These are phyloP conservation scores for Orycteropus afer DNA, from an alignment of 2,113 vertebrate genomes.

Conservation along the genomic window DNA sequence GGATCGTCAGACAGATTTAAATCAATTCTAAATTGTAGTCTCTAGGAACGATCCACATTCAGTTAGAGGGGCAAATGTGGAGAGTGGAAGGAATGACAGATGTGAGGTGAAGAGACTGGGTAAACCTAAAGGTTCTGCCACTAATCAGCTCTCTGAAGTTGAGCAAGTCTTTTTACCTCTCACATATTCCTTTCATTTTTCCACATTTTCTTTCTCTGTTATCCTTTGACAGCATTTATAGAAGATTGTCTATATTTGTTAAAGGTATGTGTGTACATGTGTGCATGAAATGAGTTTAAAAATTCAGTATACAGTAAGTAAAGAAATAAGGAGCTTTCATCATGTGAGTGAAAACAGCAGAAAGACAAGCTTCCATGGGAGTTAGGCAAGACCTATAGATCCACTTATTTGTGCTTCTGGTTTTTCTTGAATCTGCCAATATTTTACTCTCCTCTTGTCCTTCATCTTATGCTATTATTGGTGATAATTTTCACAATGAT, in stretches of 20 bases:
- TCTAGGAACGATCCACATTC: not conserved
- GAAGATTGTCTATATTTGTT: not conserved
- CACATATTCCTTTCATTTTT: not conserved
- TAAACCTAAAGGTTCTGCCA: not conserved
- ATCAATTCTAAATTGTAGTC: not conserved
- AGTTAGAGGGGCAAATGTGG: not conserved
- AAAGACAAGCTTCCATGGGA: accelerated
- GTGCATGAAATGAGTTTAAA: not conserved
- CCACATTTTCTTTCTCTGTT: not conserved
- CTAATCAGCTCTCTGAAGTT: not conserved
- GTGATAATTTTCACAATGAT: not conserved
- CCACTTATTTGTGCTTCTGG: accelerated
- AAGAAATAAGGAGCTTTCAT: not conserved
- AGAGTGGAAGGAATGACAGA: accelerated
- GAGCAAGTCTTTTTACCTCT: not conserved
- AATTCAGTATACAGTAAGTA: too few relatives aligned
- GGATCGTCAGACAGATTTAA: not conserved
- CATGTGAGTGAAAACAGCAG: not conserved
- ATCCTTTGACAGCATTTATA: not conserved
- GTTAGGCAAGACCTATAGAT: accelerated
- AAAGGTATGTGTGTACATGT: not conserved
- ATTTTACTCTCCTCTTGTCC: accelerated
- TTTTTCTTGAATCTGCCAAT: not conserved
- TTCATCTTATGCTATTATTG: not conserved
- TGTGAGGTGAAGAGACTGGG: accelerated